Evolutionary conservation across 2,888 invertebrate species (phyloP).

Genomic region (Mythimna vitellina): DNA sequence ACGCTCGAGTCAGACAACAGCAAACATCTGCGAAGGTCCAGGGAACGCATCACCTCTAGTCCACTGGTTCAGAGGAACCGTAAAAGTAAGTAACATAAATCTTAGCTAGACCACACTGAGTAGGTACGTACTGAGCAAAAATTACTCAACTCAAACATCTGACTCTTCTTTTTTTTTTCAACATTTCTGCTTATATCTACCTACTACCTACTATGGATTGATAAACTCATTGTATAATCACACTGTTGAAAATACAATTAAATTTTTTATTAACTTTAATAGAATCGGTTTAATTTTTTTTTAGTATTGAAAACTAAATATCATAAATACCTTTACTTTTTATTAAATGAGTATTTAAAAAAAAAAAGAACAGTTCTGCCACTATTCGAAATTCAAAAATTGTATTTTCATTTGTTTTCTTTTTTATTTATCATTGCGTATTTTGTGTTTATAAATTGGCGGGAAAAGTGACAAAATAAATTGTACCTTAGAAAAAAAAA

Average conservation of each 20-base stretch:
- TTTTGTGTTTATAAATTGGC: conserved; percentile 11
- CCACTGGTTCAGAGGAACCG: conserved; percentile 85
- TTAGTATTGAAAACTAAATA: no score
- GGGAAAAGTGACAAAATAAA: conserved; percentile 13
- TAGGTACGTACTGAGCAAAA: background rate
- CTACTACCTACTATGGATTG: no score
- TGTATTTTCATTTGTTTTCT: background rate
- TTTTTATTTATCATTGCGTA: background rate
- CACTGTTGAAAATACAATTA: no score
- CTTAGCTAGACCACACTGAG: background rate
- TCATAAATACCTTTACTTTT: no score
- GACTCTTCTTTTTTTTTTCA: no score
- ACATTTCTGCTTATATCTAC: no score
- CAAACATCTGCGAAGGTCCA: conserved; percentile 82
- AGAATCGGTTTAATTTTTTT: no score
- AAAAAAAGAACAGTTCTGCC: background rate
- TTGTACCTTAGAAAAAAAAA: background rate
- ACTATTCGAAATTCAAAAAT: background rate
- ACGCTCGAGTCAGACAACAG: conserved; percentile 82
- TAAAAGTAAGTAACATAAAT: conserved; percentile 76
- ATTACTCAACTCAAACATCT: no score
- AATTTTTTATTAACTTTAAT: no score
- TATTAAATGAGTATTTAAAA: no score
- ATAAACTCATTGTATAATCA: no score
- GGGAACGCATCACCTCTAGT: conserved; percentile 85